phyloP scores from a whole-genome alignment of 2,113 vertebrate species.

The Leptocoma aspasia region DNA sequence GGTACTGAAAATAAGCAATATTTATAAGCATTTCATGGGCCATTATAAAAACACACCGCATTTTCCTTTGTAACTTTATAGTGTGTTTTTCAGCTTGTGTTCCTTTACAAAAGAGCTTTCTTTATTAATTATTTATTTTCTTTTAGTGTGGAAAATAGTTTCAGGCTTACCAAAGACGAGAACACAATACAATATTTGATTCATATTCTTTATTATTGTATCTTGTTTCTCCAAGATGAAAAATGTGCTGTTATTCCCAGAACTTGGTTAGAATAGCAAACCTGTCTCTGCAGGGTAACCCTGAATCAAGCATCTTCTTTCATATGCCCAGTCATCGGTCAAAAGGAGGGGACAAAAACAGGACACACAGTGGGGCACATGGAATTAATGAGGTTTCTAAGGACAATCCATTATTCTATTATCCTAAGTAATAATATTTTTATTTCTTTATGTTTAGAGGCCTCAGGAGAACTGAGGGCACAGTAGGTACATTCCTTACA shows the following conservation, averaged over 20 bases:
- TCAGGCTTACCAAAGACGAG: conserved; percentile 4
- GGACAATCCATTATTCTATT: conserved; percentile 9
- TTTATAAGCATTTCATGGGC: conserved; percentile 6
- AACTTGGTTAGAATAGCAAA: conserved; percentile 46
- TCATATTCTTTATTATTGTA: conserved; percentile 49
- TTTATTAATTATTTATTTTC: conserved; percentile 39
- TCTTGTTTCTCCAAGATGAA: conserved; percentile 40
- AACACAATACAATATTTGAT: conserved; percentile 36
- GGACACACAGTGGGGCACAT: background rate
- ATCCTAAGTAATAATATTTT: conserved; percentile 46
- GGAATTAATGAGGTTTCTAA: conserved; percentile 16
- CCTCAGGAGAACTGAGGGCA: background rate
- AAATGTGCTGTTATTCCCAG: conserved; percentile 37
- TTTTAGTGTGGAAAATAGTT: conserved; percentile 8
- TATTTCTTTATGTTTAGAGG: background rate
- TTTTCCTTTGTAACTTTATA: conserved; percentile 43
- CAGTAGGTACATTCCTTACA: background rate
- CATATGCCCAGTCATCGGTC: background rate
- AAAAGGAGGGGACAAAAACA: conserved; percentile 10
- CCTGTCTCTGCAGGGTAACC: conserved; percentile 20
- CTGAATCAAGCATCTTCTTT: conserved; percentile 32
- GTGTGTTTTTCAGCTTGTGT: conserved; percentile 17
- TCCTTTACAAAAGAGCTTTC: background rate
- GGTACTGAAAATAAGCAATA: conserved; percentile 57
- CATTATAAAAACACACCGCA: background rate